phyloP scores from a whole-genome alignment of 2,888 invertebrate genomes.

The Thera obeliscata region DNA sequence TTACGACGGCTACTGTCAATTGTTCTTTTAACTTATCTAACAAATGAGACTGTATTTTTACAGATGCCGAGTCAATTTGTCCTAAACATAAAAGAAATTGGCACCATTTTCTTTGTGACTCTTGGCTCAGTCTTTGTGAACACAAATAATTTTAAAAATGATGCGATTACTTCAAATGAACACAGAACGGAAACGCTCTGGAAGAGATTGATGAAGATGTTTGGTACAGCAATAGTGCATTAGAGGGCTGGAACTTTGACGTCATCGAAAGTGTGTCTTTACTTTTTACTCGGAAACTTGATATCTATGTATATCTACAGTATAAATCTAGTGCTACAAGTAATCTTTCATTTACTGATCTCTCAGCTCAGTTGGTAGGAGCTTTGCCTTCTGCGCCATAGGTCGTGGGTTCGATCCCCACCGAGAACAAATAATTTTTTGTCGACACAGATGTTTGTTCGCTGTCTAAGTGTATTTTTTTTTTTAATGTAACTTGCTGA shows the following conservation, averaged over 20 bases:
- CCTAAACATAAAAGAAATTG: conserved; percentile 29
- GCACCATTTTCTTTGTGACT: conserved; percentile 31
- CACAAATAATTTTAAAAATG: conserved; percentile 8
- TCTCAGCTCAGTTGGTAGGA: too few species aligned
- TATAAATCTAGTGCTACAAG: not conserved
- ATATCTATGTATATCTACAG: too few species aligned
- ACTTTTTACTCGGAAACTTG: not conserved
- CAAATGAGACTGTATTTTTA: not conserved
- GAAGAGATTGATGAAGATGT: not conserved
- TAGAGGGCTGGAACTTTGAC: conserved; percentile 10
- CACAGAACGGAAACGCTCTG: conserved; percentile 14
- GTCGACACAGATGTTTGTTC: too few species aligned
- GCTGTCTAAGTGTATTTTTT: too few species aligned
- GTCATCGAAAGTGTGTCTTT: not conserved
- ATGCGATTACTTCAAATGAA: conserved; percentile 23
- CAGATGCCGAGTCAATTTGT: conserved; percentile 24
- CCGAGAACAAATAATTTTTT: too few species aligned
- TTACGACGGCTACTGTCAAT: not conserved
- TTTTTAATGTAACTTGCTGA: too few species aligned
- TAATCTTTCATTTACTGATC: too few species aligned
- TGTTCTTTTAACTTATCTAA: not conserved
- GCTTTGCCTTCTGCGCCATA: too few species aligned
- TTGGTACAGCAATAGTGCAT: conserved; percentile 16
- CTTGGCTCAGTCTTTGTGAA: conserved; percentile 13
- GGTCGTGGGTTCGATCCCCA: too few species aligned